Base-by-base conservation (phyloP, 2,888 invertebrate species). In the Anorthoa munda region DNA sequence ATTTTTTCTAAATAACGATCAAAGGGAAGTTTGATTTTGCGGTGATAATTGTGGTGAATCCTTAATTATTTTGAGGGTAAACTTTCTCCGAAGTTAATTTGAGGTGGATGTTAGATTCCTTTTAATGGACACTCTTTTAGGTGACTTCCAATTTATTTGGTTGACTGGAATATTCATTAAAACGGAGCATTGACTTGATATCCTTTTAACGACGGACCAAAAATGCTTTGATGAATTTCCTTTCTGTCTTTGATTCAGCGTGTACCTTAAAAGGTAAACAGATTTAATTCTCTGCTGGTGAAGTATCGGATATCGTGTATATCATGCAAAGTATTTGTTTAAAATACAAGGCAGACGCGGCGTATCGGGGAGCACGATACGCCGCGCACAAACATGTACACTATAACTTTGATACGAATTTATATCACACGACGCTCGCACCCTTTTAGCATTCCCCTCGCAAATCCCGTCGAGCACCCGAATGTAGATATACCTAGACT, bases 21-120 rank as follows among this genome's bases (percentile, higher is more conserved):
- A 95, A 95, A 96, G 94, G 90, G 87, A 92, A 94, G 95, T 95
- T 95, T 95, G 95, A 95, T 96, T 96, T 95, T 93, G 94, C 91
- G 94, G 95, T 92, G 95, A 96, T 96, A 96, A 96, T 96, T 96
- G 96, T 93, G 96, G 96, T 91, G 94, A 95, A 95, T 96, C 96
- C 95, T 94, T 96, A 96, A 96, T 96, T 96, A 96, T 96, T 96
- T 96, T 93, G 95, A 94, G 96, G 96, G 95, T 96, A 96, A 96
- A 96, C 96, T 96, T 96, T 95, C 90, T 89, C 92, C 88, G 85
- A 92, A 96, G 96, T 96, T 95, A 96, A 96, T 96, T 96, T 95
- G 93, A 93, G 90, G 92, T 93, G 94, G 91, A 92, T 93, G 94
- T 94, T 95, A 93, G 93, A 93, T 93, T 94, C 94, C 93, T 92